A percentile compares a stretch with the other conserved stretches of the same genome.
Conservation (phyloP, 2,888 invertebrate genomes). For the Schizaphis graminum region DNA sequence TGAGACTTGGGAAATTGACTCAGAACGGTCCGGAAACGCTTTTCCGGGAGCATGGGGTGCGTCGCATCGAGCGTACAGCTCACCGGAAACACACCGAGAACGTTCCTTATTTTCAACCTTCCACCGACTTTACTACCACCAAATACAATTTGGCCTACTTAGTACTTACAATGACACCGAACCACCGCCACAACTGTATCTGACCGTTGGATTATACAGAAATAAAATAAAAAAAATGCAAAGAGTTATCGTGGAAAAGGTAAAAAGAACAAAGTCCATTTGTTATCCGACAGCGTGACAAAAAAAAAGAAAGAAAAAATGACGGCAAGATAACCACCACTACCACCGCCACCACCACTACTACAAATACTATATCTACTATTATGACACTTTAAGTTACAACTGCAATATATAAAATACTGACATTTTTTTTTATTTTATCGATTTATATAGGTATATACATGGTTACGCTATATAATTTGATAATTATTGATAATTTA, state of each 20-base stretch:
- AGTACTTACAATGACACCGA: neutral
- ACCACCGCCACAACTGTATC: neutral
- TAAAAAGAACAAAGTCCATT: slow-evolving; percentile 40
- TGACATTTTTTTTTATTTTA: neutral
- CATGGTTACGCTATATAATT: neutral
- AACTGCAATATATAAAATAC: neutral
- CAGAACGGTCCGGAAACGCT: neutral
- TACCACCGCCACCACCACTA: too few species aligned
- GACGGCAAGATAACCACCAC: neutral
- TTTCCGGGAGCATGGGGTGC: neutral
- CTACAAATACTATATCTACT: neutral
- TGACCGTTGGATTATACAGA: neutral
- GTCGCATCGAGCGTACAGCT: neutral
- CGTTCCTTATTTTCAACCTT: neutral
- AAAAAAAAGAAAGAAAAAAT: neutral
- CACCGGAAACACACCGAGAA: neutral
- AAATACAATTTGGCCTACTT: neutral
- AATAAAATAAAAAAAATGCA: neutral
- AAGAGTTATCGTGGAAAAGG: slow-evolving; percentile 21
- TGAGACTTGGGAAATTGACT: neutral
- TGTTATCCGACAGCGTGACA: neutral
- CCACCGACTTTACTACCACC: neutral
- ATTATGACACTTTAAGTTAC: neutral
- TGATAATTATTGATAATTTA: neutral
- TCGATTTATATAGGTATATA: neutral